Evolutionary conservation across 2,888 invertebrate genomes (phyloP).

Genomic region (Lithophane semibrunnea): DNA sequence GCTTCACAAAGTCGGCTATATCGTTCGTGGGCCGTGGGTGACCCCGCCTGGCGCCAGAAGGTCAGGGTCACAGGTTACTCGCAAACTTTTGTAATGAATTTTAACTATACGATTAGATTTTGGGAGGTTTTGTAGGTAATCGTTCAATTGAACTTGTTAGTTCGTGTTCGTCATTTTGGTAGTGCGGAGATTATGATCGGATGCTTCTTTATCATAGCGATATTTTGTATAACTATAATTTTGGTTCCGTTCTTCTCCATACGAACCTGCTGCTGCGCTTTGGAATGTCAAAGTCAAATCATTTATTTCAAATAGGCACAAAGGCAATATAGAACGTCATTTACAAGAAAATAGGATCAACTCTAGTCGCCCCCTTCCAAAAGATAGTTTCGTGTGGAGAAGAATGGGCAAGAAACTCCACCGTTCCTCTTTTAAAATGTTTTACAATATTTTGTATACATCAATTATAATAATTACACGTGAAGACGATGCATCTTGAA

Average conservation of each 20-base stretch:
- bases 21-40: slow-evolving; percentile 15
- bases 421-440: too few species aligned
- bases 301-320: too few species aligned
- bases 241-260: not conserved
- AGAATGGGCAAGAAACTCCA: too few species aligned
- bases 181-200: not conserved
- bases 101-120: slow-evolving; percentile 30
- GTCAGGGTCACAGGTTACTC: slow-evolving; percentile 42
- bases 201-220: not conserved
- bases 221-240: not conserved
- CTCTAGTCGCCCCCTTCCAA: too few species aligned
- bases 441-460: too few species aligned
- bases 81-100: slow-evolving; percentile 23
- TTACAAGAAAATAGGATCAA: too few species aligned
- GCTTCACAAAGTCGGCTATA: slow-evolving; percentile 9
- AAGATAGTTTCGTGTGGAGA: too few species aligned
- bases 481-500: too few species aligned
- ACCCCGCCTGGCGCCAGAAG: slow-evolving; percentile 43
- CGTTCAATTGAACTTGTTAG: slow-evolving; percentile 1
- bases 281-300: not conserved
- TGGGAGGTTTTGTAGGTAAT: slow-evolving; percentile 3
- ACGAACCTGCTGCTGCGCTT: not conserved
- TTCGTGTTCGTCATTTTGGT: not conserved
- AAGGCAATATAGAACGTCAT: too few species aligned
- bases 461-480: too few species aligned